phyloP scores from a whole-genome alignment of 2,888 invertebrate species.

The Calliphora vomitoria region DNA sequence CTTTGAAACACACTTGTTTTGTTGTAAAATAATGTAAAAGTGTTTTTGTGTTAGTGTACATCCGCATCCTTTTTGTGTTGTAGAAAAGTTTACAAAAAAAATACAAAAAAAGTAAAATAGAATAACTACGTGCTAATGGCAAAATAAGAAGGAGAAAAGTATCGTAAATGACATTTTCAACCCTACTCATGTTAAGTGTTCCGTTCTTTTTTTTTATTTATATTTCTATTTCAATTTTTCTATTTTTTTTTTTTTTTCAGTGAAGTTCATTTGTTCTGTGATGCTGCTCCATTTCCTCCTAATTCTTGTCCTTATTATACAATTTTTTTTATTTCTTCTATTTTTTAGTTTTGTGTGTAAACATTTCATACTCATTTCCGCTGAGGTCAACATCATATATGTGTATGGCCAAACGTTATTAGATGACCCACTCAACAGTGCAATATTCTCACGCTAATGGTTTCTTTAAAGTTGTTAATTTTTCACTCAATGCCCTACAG shows the following conservation, averaged over 20 bases:
- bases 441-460: conserved; percentile 27
- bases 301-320: background rate
- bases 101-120: conserved; percentile 46
- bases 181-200: conserved; percentile 45
- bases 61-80: conserved; percentile 26
- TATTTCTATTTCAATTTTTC: conserved; percentile 15
- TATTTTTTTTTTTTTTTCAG: background rate
- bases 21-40: background rate
- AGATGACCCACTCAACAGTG: conserved; percentile 45
- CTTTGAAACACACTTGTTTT: conserved; percentile 23
- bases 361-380: conserved; percentile 59
- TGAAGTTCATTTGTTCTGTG: conserved; percentile 36
- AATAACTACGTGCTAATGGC: conserved; percentile 72
- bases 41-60: conserved; percentile 29
- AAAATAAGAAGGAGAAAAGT: conserved; percentile 51
- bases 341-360: conserved; percentile 9
- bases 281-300: conserved; percentile 21
- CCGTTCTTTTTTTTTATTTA: conserved; percentile 22
- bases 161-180: conserved; percentile 62
- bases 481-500: background rate
- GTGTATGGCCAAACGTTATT: conserved; percentile 36
- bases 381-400: conserved; percentile 53
- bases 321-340: background rate
- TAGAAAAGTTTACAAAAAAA: conserved; percentile 11
- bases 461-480: conserved; percentile 27